phyloP scores from a whole-genome alignment of 2,113 vertebrate genomes.

The Toxostoma redivivum region DNA sequence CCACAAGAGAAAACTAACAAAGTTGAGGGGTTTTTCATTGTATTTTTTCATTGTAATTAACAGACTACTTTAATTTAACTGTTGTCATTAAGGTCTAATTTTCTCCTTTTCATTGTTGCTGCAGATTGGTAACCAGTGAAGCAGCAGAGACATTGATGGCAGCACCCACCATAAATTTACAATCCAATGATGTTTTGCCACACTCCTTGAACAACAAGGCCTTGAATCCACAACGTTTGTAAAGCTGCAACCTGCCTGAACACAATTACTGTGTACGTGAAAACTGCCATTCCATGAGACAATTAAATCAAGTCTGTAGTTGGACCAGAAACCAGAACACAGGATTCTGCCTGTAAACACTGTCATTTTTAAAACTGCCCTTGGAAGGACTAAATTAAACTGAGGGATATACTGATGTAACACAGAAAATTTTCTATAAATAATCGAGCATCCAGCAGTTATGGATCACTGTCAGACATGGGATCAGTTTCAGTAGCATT shows the following conservation, averaged over 20 bases:
- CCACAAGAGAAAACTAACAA: neutral
- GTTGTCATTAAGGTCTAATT: neutral
- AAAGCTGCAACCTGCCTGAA: neutral
- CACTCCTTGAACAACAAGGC: neutral
- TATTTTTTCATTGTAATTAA: neutral
- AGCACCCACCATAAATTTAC: neutral
- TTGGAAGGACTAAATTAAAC: neutral
- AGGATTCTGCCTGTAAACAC: neutral
- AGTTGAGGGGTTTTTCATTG: accelerated
- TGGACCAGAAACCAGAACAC: neutral
- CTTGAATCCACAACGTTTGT: neutral
- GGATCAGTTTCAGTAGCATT: neutral
- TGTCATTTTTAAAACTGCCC: neutral
- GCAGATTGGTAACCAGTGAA: neutral
- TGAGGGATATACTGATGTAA: neutral
- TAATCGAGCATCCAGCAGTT: neutral
- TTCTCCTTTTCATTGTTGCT: neutral
- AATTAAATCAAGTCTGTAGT: neutral
- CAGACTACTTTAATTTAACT: neutral
- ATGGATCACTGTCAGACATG: neutral
- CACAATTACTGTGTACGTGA: neutral
- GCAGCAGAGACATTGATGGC: neutral
- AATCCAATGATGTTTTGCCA: neutral
- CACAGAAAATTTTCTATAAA: neutral
- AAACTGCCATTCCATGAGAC: neutral